phyloP scores from a whole-genome alignment of 1,140 invertebrate genomes.

The Drosophila murphyi region DNA sequence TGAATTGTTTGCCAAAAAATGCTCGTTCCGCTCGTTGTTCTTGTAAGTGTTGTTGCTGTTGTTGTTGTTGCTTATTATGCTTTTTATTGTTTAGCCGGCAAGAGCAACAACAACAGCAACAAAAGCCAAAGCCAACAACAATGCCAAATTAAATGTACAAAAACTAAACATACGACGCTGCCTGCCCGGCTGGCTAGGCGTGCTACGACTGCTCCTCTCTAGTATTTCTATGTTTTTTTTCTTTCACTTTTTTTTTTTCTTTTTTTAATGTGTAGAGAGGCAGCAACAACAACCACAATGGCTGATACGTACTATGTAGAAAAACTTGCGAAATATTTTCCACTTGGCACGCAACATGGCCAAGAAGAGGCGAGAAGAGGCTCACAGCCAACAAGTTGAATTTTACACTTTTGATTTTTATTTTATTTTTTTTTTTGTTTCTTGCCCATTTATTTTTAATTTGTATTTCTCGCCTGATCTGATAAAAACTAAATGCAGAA shows the following conservation, averaged over 20 bases:
- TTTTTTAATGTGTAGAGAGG: slow-evolving; percentile 68
- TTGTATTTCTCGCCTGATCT: slow-evolving; percentile 59
- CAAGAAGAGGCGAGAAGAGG: slow-evolving; percentile 24
- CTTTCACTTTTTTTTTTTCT: slow-evolving; percentile 9
- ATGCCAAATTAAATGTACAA: slow-evolving; percentile 68
- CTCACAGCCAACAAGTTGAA: slow-evolving; percentile 56
- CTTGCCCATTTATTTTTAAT: slow-evolving; percentile 71
- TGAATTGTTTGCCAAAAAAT: slow-evolving; percentile 82
- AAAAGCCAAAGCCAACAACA: slow-evolving; percentile 45
- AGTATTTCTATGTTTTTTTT: slow-evolving; percentile 45
- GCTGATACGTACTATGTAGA: slow-evolving; percentile 51
- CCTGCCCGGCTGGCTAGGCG: slow-evolving; percentile 30
- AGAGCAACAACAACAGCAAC: slow-evolving; percentile 34
- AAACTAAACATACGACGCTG: slow-evolving; percentile 74
- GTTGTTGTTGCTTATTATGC: slow-evolving; percentile 54
- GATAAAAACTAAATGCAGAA: slow-evolving; percentile 60
- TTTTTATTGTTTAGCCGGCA: slow-evolving; percentile 74
- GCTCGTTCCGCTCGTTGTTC: slow-evolving; percentile 56
- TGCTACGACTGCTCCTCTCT: slow-evolving; percentile 30
- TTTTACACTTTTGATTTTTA: slow-evolving; percentile 77
- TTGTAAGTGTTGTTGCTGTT: slow-evolving; percentile 19
- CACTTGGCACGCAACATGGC: slow-evolving; percentile 80
- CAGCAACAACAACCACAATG: slow-evolving; percentile 16
- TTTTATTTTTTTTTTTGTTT: slow-evolving; percentile 26
- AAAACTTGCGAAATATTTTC: slow-evolving; percentile 83